Conservation (phyloP, 2,888 invertebrate genomes). For the Eremobia ochroleuca region DNA sequence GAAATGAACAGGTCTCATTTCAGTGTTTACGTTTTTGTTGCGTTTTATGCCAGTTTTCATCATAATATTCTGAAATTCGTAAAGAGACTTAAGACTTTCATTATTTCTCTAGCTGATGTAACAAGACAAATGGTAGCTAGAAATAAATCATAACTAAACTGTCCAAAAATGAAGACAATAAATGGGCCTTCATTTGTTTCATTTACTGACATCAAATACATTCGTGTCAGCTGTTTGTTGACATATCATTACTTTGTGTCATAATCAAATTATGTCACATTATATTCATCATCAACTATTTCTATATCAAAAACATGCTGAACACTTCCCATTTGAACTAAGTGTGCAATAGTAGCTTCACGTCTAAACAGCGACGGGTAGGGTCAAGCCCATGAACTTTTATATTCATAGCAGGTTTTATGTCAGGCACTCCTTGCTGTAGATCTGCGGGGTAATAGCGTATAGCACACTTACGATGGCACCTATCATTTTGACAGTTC, state of each 20-base stretch:
- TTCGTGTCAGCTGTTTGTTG: slow-evolving; percentile 11
- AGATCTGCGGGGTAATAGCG: background rate
- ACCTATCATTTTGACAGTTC: background rate
- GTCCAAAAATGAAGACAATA: slow-evolving; percentile 27
- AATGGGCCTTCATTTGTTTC: slow-evolving; percentile 48
- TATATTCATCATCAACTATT: background rate
- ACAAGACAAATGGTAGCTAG: slow-evolving; percentile 28
- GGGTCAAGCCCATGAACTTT: background rate
- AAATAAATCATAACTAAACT: slow-evolving; percentile 31
- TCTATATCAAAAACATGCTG: background rate
- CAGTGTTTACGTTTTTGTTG: slow-evolving; percentile 25
- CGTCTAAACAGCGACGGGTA: background rate
- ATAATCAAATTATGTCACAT: slow-evolving; percentile 20
- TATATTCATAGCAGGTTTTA: background rate
- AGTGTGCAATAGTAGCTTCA: background rate
- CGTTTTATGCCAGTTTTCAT: slow-evolving; percentile 27
- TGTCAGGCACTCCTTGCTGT: background rate
- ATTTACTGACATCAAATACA: slow-evolving; percentile 23
- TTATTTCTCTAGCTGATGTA: slow-evolving; percentile 21
- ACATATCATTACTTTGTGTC: slow-evolving; percentile 12
- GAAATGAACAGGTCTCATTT: slow-evolving; percentile 24
- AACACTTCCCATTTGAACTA: background rate
- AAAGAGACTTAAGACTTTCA: slow-evolving; percentile 9
- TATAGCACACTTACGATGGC: background rate
- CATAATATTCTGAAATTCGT: slow-evolving; percentile 26